Evolutionary conservation across 2,113 vertebrate genomes (phyloP).

Genomic region (Thamnaconus septentrionalis): DNA sequence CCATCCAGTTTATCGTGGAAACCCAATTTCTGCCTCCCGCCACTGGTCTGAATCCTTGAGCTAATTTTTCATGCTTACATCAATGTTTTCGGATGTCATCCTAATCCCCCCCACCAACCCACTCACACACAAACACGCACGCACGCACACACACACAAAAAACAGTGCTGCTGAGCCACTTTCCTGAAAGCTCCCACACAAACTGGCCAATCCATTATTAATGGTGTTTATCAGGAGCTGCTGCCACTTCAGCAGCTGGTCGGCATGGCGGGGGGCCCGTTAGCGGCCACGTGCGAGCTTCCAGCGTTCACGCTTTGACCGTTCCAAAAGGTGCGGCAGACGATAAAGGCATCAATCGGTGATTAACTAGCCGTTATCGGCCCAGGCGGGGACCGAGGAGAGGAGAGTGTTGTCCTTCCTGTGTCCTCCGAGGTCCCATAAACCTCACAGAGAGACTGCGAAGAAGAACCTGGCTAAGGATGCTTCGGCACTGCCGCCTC

Average conservation of each 20-base stretch:
- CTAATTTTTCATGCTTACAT: too few relatives aligned
- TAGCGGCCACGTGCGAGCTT: background rate
- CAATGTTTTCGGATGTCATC: too few relatives aligned
- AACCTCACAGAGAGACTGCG: background rate
- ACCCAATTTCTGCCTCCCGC: too few relatives aligned
- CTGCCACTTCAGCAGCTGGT: slow-evolving; percentile 1
- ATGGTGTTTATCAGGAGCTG: background rate
- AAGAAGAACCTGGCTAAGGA: background rate
- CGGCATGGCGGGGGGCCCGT: background rate
- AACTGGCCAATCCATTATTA: background rate
- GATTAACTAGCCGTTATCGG: slow-evolving; percentile 65
- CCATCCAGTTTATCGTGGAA: too few relatives aligned
- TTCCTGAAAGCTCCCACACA: too few relatives aligned
- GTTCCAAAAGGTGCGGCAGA: background rate
- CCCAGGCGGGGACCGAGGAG: slow-evolving; percentile 48
- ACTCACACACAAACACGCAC: too few relatives aligned
- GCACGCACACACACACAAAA: background rate
- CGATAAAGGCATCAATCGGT: slow-evolving; percentile 42
- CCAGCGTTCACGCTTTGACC: slow-evolving; percentile 15
- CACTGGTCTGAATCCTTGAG: too few relatives aligned
- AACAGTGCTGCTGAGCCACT: slow-evolving; percentile 23
- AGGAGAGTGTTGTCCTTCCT: slow-evolving; percentile 53
- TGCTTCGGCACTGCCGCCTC: too few relatives aligned
- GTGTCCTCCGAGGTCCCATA: slow-evolving; percentile 14
- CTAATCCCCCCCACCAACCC: too few relatives aligned